phyloP scores from a whole-genome alignment of 2,888 invertebrate species.

The Netelia inedita region DNA sequence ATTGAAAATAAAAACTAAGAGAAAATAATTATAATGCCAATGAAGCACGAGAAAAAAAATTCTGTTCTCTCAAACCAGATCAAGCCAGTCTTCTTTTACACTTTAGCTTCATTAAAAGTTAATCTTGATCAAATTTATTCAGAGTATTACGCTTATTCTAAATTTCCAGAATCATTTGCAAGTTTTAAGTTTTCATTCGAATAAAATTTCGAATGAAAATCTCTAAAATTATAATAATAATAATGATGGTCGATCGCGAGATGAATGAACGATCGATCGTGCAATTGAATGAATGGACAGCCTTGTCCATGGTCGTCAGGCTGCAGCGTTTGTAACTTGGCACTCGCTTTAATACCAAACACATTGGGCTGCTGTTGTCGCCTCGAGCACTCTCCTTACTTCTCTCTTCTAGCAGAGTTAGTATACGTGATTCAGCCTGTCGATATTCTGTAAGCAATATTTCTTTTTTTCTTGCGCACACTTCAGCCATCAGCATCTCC shows the following conservation, averaged over 20 bases:
- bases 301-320: slow-evolving; percentile 70
- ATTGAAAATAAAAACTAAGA: no score
- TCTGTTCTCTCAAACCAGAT: no score
- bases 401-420: slow-evolving; percentile 11
- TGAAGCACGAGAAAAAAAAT: no score
- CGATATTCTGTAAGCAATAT: slow-evolving; percentile 54
- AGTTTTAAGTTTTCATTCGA: no score
- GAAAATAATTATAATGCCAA: no score
- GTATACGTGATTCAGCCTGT: slow-evolving; percentile 49
- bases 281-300: slow-evolving; percentile 72
- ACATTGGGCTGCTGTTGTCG: slow-evolving; percentile 63
- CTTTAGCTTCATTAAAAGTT: no score
- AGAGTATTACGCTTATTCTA: no score
- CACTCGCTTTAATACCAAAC: slow-evolving; percentile 68
- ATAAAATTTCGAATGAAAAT: no score
- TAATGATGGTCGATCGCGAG: slow-evolving; percentile 51
- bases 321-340: slow-evolving; percentile 69
- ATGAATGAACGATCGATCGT: slow-evolving; percentile 69
- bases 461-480: slow-evolving; percentile 30
- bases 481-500: slow-evolving; percentile 28
- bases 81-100: no score
- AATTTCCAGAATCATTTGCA: no score
- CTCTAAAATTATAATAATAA: background rate
- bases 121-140: no score
- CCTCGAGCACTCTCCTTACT: slow-evolving; percentile 54